Percentiles rank a stretch among this genome's conserved stretches.
Evolutionary conservation across 2,797 vertebrate genomes (phyloP).

Genomic region (Kryptopterus vitreolus): DNA sequence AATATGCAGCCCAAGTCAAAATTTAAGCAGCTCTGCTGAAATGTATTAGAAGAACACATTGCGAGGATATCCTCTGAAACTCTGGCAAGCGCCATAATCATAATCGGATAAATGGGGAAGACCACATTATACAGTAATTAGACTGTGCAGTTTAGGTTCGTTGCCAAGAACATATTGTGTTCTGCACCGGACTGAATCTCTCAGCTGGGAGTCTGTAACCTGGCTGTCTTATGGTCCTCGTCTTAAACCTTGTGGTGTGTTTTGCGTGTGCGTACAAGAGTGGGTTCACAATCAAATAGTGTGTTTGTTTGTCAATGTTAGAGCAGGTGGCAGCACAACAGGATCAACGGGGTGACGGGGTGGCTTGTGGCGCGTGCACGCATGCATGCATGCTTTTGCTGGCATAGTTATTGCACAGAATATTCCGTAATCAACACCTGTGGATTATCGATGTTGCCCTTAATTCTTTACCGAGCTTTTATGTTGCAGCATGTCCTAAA

Average conservation of each 20-base stretch:
- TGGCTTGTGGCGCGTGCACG: conserved; percentile 30
- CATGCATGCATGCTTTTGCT: conserved; percentile 26
- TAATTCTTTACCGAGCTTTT: not conserved
- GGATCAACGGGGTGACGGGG: conserved; percentile 33
- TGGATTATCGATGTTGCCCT: conserved; percentile 21
- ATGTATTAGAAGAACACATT: conserved; percentile 35
- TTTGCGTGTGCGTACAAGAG: conserved; percentile 4
- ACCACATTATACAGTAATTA: conserved; percentile 33
- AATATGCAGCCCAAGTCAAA: conserved; percentile 53
- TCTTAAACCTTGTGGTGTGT: not conserved
- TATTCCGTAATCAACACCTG: conserved; percentile 39
- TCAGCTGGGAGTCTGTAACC: conserved; percentile 9
- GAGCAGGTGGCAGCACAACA: conserved; percentile 52
- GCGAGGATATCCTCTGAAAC: conserved; percentile 27
- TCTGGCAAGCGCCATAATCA: conserved; percentile 26
- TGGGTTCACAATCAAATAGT: conserved; percentile 32
- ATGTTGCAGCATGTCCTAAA: not conserved
- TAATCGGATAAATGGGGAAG: conserved; percentile 30
- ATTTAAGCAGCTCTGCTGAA: conserved; percentile 43
- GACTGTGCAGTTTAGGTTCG: conserved; percentile 4
- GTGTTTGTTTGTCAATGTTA: conserved; percentile 39
- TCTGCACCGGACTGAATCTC: not conserved
- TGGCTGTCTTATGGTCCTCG: conserved; percentile 8
- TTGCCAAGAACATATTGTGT: conserved; percentile 10
- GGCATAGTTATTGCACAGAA: conserved; percentile 29